Base-by-base conservation (phyloP, 2,113 vertebrate species). In the Menura novaehollandiae region DNA sequence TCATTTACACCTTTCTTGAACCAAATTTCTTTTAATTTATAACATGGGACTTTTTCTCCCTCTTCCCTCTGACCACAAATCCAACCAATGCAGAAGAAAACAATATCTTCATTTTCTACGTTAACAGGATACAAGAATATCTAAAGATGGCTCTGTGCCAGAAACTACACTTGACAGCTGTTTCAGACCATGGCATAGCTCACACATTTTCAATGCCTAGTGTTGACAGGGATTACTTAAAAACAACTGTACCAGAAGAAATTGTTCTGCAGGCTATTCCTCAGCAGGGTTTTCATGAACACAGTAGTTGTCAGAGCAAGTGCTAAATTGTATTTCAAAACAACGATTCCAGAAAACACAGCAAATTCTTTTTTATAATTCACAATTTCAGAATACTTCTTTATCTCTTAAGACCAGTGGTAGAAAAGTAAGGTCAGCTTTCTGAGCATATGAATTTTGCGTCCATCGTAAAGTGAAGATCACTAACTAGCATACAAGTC, bases 101-200 rank as follows among this genome's bases (percentile, higher is more conserved):
- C 1, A 6, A 58, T 47, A 60, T 87, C 78, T 81, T 92, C 24
- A 44, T 84, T 84, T 84, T 81, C 80, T 75, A 5, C 55, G 55
- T 67, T 89, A 91, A 74, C 56, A 85, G 47, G 30, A 87, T 41
- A 68, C 62, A 84, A 46, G 56, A 91, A 43, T 68, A 94, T 67
- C 64, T 87, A 37, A 74, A 74, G 52, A 59, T 89, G 94, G 87
- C 87, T 56, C 62, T 33, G 13, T 11, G 90, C 95, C 90, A 97
- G 92, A 80, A 88, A 23, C 72, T 86, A 72, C 68, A 80, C 71
- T 86, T 96, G 88, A 95, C 95, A 92, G 92, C 95, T 95, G 93
- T 68, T 96, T 81, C 59, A 91, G 68, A 91, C 66, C 81, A 87
- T 0, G 2, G 58, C 68, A 85, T 26, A 91, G 72, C 88, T 47